A percentile compares a stretch with the other conserved stretches of the same genome.
Conservation (phyloP, 23 tunicate genomes). For the Halocynthia aurantium region DNA sequence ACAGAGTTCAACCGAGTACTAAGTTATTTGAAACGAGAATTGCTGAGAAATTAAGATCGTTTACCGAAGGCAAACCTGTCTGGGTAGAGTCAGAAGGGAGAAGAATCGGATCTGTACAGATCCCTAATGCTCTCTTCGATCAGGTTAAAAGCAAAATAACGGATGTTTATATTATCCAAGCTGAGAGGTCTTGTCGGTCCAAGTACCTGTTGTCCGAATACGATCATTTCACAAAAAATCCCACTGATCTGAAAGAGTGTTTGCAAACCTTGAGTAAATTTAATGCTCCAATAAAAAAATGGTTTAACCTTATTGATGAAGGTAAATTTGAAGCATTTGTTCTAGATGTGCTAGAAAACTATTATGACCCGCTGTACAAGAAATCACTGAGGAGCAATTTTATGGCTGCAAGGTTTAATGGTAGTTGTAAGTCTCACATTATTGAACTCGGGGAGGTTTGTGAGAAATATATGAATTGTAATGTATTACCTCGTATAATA, state of each 20-base stretch:
- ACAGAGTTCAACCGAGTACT: conserved; percentile 17
- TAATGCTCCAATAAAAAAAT: conserved; percentile 13
- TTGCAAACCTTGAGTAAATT: background rate
- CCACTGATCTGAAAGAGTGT: background rate
- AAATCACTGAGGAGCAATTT: background rate
- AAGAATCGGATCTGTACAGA: conserved; percentile 9
- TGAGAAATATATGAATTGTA: too few species aligned
- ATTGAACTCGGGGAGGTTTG: too few species aligned
- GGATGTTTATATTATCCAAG: background rate
- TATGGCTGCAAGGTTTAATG: too few species aligned
- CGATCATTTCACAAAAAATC: conserved; percentile 3
- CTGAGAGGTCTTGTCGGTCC: background rate
- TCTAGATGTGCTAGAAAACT: conserved; percentile 11
- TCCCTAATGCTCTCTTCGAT: conserved; percentile 8
- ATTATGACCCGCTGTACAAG: conserved; percentile 15
- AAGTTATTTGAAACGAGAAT: conserved; percentile 9
- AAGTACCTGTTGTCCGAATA: conserved; percentile 12
- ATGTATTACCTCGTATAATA: too few species aligned
- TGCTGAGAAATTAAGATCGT: background rate
- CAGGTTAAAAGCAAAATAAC: background rate
- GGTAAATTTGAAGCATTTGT: conserved; percentile 14
- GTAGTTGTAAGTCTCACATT: too few species aligned
- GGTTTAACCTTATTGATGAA: conserved; percentile 17
- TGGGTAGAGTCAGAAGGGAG: conserved; percentile 29
- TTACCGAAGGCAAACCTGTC: background rate